Percentiles rank a stretch among this genome's conserved stretches.
Evolutionary conservation across 2,113 vertebrate species (phyloP).

Genomic region (Apus apus): DNA sequence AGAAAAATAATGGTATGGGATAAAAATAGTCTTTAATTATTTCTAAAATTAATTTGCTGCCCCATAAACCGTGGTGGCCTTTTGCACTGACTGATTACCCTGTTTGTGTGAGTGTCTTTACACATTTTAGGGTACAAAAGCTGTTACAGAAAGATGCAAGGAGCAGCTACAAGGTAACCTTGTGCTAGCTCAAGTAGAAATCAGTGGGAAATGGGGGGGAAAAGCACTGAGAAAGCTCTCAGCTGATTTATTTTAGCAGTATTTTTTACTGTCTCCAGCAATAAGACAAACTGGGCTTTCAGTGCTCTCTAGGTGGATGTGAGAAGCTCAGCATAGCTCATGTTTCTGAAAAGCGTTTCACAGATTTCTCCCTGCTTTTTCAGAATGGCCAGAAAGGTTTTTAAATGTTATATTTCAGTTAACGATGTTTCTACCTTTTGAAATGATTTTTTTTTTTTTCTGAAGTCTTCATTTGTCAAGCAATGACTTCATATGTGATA

Average conservation of each 20-base stretch:
- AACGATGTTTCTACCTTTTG: not conserved
- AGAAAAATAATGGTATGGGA: not conserved
- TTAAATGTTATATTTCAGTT: not conserved
- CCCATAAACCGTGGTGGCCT: not conserved
- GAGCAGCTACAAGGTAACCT: not conserved
- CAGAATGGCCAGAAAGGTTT: not conserved
- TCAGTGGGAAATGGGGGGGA: not conserved
- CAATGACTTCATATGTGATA: not conserved
- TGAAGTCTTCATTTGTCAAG: not conserved
- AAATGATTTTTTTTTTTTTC: not conserved
- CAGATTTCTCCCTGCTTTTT: not conserved
- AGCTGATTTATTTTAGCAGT: not conserved
- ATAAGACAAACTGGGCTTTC: not conserved
- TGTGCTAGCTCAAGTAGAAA: not conserved
- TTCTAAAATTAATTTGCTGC: constrained; percentile 33
- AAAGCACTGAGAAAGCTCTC: not conserved
- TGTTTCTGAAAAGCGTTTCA: not conserved
- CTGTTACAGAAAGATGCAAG: not conserved
- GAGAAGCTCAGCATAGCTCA: not conserved
- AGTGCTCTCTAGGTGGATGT: not conserved
- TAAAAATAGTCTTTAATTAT: constrained; percentile 52
- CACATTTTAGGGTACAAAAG: too few species aligned
- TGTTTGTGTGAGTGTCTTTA: not conserved
- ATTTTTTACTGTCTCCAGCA: not conserved
- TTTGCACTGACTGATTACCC: constrained; percentile 17